Percentiles rank a stretch among this genome's conserved stretches.
Conservation (phyloP, 2,888 invertebrate species). For the Nephrocerus scutellatus region DNA sequence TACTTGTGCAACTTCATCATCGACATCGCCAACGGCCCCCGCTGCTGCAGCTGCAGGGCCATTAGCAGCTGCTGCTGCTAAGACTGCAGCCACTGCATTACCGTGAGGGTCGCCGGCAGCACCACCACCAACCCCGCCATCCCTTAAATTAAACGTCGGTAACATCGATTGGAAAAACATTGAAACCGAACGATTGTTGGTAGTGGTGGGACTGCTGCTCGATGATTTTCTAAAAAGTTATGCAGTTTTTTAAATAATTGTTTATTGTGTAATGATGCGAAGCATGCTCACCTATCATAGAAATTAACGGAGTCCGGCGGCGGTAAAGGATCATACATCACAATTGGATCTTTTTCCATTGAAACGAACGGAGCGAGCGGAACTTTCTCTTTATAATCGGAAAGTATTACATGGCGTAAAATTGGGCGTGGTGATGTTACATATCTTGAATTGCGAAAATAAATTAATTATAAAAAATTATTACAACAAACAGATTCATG, state of each 20-base stretch:
- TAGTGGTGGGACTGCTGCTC: constrained; percentile 37
- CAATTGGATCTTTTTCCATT: constrained; percentile 49
- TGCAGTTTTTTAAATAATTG: not conserved
- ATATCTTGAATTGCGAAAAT: constrained; percentile 30
- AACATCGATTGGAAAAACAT: constrained; percentile 67
- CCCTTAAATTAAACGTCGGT: constrained; percentile 55
- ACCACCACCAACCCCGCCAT: constrained; percentile 22
- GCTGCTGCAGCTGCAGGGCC: constrained; percentile 19
- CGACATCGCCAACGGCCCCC: constrained; percentile 22
- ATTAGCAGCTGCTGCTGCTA: constrained; percentile 17
- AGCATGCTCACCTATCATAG: constrained; percentile 53
- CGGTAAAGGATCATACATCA: constrained; percentile 73
- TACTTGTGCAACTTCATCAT: constrained; percentile 31
- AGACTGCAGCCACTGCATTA: constrained; percentile 21
- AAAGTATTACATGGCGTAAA: constrained; percentile 44
- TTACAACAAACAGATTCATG: constrained; percentile 6
- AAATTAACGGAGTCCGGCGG: constrained; percentile 66
- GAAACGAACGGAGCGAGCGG: constrained; percentile 44
- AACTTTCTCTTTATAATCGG: constrained; percentile 50
- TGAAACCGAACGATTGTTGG: constrained; percentile 45
- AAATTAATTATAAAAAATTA: not conserved
- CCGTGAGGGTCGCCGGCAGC: constrained; percentile 19
- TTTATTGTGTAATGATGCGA: no score
- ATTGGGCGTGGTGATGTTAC: constrained; percentile 44
- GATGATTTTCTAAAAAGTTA: constrained; percentile 40